Evolutionary conservation across 2,888 invertebrate species (phyloP).

Genomic region (Dolichopus griseipennis): DNA sequence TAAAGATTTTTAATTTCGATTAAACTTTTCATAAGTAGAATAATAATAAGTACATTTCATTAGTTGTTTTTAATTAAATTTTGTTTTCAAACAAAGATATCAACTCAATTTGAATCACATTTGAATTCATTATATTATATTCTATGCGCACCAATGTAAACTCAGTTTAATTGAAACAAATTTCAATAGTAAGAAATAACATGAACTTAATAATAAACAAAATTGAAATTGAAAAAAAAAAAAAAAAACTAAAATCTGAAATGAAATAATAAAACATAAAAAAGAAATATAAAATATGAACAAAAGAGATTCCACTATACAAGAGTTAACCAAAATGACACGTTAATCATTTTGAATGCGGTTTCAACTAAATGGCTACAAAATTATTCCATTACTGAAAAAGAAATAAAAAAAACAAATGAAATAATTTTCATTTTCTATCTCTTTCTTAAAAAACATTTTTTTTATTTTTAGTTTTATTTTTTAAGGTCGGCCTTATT

Average conservation of each 20-base stretch:
- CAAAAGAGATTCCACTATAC: background rate
- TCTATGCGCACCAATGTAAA: too few species aligned
- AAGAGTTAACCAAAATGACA: slow-evolving; percentile 2
- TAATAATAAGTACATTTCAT: too few species aligned
- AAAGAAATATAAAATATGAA: background rate
- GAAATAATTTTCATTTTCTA: background rate
- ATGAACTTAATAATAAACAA: background rate
- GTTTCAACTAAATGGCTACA: slow-evolving; percentile 6
- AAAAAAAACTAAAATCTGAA: background rate
- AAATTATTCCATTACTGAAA: background rate
- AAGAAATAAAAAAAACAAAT: background rate
- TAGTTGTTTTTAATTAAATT: too few species aligned
- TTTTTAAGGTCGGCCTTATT: background rate
- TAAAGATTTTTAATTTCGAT: too few species aligned
- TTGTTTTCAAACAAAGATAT: too few species aligned
- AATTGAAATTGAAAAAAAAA: background rate
- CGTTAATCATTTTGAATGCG: slow-evolving; percentile 3
- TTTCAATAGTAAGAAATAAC: too few species aligned
- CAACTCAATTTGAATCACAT: too few species aligned
- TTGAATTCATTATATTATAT: too few species aligned
- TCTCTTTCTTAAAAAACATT: background rate
- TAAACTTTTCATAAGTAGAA: too few species aligned
- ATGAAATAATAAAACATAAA: background rate
- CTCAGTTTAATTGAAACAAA: too few species aligned
- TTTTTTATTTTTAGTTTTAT: background rate